phyloP scores from a whole-genome alignment of 2,113 vertebrate genomes.

The Pionites leucogaster region DNA sequence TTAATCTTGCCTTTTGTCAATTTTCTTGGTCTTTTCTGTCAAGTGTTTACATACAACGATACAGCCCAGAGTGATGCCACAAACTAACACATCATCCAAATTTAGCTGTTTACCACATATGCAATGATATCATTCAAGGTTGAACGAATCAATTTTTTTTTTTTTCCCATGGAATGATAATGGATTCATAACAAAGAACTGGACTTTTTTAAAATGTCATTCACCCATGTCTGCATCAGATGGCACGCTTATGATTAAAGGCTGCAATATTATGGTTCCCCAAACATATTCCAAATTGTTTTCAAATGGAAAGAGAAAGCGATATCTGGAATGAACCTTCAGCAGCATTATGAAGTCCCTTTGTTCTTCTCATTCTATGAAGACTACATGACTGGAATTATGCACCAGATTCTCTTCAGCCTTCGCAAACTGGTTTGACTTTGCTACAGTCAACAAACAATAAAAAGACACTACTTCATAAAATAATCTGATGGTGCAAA shows the following conservation, averaged over 20 bases:
- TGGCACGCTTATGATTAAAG: slow-evolving; percentile 32
- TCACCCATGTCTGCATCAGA: slow-evolving; percentile 15
- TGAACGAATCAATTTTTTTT: not conserved
- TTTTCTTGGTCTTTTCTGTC: slow-evolving; percentile 46
- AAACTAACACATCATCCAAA: slow-evolving; percentile 36
- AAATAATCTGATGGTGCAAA: not conserved
- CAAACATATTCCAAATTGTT: slow-evolving; percentile 40
- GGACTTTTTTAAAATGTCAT: not conserved
- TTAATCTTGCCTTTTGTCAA: slow-evolving; percentile 60
- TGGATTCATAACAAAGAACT: slow-evolving; percentile 8
- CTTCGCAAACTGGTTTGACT: not conserved
- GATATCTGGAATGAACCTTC: slow-evolving; percentile 17
- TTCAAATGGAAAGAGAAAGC: slow-evolving; percentile 40
- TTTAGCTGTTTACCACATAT: slow-evolving; percentile 36
- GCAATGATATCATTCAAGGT: slow-evolving; percentile 47
- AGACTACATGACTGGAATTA: not conserved
- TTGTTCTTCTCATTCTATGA: slow-evolving; percentile 4
- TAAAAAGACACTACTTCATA: not conserved
- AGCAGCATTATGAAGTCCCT: not conserved
- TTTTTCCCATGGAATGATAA: not conserved
- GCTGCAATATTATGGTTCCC: not conserved
- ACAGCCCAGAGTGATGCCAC: slow-evolving; percentile 33
- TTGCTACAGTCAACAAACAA: not conserved
- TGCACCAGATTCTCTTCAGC: not conserved
- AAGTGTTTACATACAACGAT: slow-evolving; percentile 38